Conservation (phyloP, 2,888 invertebrate species). For the Ennomos fuscantarius region DNA sequence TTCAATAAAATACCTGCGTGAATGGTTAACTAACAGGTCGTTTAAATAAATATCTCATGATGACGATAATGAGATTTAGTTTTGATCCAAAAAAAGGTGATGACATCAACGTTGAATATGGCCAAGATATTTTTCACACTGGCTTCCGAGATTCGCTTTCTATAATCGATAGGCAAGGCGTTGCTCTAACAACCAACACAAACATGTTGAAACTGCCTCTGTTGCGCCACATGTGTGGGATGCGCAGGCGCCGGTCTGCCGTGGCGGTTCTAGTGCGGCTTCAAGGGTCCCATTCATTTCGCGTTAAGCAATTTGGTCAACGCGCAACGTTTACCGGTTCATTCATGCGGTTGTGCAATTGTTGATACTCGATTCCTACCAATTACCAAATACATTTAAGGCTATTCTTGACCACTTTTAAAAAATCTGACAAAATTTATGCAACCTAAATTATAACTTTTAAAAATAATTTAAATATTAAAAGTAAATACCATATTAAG, state of each 20-base stretch:
- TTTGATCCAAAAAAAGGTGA: constrained; percentile 47
- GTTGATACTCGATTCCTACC: constrained; percentile 57
- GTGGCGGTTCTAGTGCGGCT: constrained; percentile 60
- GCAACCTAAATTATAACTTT: constrained; percentile 41
- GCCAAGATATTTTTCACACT: constrained; percentile 50
- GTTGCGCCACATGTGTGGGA: constrained; percentile 83
- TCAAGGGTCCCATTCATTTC: constrained; percentile 80
- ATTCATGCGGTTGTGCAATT: constrained; percentile 76
- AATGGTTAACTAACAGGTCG: constrained; percentile 36
- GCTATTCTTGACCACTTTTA: constrained; percentile 39
- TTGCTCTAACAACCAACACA: constrained; percentile 71
- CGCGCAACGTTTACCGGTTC: constrained; percentile 76
- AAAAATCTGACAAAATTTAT: constrained; percentile 40
- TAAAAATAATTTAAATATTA: constrained; percentile 33
- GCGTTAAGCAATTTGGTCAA: constrained; percentile 81
- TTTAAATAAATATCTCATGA: constrained; percentile 41
- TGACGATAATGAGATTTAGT: constrained; percentile 47
- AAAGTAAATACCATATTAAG: constrained; percentile 44
- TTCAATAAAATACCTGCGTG: constrained; percentile 32
- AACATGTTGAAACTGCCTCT: constrained; percentile 82
- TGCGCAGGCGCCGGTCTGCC: constrained; percentile 72
- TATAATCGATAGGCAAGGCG: constrained; percentile 70
- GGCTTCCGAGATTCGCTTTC: constrained; percentile 66
- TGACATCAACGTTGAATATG: constrained; percentile 53
- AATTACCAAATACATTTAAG: constrained; percentile 49